Base-by-base conservation (phyloP, 2,113 vertebrate genomes). In the Callipepla squamata region DNA sequence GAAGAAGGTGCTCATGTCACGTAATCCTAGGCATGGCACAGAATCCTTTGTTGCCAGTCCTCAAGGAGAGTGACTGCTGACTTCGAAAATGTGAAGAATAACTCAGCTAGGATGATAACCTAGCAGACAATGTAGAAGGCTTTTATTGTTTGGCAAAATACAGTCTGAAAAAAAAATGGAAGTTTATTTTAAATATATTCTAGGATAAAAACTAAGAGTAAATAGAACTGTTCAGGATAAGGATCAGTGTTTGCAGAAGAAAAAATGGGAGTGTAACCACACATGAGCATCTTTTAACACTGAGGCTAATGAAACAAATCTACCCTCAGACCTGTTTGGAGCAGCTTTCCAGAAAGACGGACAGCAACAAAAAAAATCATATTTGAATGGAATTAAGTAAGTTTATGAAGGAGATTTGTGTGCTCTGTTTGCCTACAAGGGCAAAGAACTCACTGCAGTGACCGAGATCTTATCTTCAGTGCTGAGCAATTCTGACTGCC, bases 371-470 rank as follows among this genome's bases (percentile, higher is more conserved):
- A 85, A 22, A 62, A 62, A 62, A 7, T 59, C 26, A 32, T 19
- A 6, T 57, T 87, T 75, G 21, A 89, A 72, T 4, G 47, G 17
- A 87, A 78, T 51, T 75, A 51, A 86, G 55, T 36, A 50, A 58
- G 4, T 79, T 76, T 66, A 57, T 48, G 30, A 79, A 48, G 40
- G n/a, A 45, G 28, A 55, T 89, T 44, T 91, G 2, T 90, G 42
- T 48, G 48, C 40, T 53, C 28, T 74, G n/a, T 58, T 87, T 80
- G 18, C n/a, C 63, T 92, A n/a, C 67, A 92, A 87, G 72, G 75
- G n/a, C 81, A 92, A 45, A 73, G 40, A 85, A 34, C 18, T 51
- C 8, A 13, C 62, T 92, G 30, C 36, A 69, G 7, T 47, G 87
- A 82, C 78, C 61, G 26, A 87, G 63, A 85, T 79, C 25, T 28